Evolutionary conservation across 37 sponge, comb jelly and placozoan genomes (phyloP).

Genomic region (Chondrilla cf. caribensis): DNA sequence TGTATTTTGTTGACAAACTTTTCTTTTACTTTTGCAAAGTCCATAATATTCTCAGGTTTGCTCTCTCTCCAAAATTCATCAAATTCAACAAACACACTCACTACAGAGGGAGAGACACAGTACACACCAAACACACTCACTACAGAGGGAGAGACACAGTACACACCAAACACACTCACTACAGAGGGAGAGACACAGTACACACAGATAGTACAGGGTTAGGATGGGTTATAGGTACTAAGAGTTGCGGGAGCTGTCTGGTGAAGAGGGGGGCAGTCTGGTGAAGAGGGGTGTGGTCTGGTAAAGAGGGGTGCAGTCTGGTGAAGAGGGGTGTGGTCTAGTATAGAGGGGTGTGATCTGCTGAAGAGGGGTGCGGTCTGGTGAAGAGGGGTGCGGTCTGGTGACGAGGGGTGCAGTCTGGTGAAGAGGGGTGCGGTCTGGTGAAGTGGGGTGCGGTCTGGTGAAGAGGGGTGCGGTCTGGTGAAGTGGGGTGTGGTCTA

Average conservation of each 20-base stretch:
- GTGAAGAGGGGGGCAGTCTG: neutral
- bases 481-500: no score
- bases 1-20: constrained; percentile 17
- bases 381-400: no score
- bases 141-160: neutral
- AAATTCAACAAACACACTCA: constrained; percentile 44
- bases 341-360: no score
- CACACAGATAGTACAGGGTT: neutral
- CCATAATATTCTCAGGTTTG: constrained; percentile 84
- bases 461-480: no score
- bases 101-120: neutral
- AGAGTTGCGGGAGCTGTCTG: neutral
- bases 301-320: no score
- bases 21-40: constrained; percentile 54
- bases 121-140: constrained; percentile 36
- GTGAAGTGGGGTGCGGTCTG: no score
- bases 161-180: constrained; percentile 37
- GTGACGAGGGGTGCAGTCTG: no score
- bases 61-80: constrained; percentile 69
- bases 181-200: neutral
- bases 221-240: neutral
- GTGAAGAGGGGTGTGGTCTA: no score
- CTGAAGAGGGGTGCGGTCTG: no score
- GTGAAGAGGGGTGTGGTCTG: neutral
- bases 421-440: no score